phyloP scores from a whole-genome alignment of 35 echinoderm and acorn worm species.

The Lytechinus pictus region DNA sequence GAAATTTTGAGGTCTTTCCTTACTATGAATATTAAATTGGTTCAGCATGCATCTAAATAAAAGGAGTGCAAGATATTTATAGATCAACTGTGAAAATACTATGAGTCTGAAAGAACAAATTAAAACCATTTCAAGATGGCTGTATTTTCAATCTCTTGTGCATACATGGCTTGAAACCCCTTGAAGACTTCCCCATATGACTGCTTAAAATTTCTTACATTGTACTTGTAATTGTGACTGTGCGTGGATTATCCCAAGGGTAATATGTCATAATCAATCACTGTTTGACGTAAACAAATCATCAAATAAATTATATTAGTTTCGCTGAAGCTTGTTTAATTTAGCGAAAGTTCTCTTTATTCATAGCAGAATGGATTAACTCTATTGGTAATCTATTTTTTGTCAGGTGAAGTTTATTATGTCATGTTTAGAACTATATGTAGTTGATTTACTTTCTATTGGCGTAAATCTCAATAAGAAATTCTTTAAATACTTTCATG shows the following conservation, averaged over 20 bases:
- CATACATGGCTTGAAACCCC: not conserved
- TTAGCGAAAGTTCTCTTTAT: not conserved
- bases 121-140: not conserved
- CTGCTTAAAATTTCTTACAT: not conserved
- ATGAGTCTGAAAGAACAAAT: too few relatives aligned
- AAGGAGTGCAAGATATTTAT: too few relatives aligned
- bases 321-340: not conserved
- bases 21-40: too few relatives aligned
- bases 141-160: not conserved
- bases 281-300: not conserved
- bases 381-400: not conserved
- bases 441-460: too few relatives aligned
- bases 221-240: not conserved
- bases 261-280: conserved; percentile 5
- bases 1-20: too few relatives aligned
- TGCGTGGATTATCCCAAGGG: not conserved
- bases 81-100: too few relatives aligned
- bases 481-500: too few relatives aligned
- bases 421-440: too few relatives aligned
- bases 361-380: not conserved
- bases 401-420: too few relatives aligned
- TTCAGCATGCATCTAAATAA: too few relatives aligned
- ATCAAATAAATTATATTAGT: not conserved
- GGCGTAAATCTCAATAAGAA: too few relatives aligned
- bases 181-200: not conserved